These are phyloP conservation scores for Poliocrania exsul DNA, from an alignment of 2,797 vertebrate species.

Conservation along the genomic window DNA sequence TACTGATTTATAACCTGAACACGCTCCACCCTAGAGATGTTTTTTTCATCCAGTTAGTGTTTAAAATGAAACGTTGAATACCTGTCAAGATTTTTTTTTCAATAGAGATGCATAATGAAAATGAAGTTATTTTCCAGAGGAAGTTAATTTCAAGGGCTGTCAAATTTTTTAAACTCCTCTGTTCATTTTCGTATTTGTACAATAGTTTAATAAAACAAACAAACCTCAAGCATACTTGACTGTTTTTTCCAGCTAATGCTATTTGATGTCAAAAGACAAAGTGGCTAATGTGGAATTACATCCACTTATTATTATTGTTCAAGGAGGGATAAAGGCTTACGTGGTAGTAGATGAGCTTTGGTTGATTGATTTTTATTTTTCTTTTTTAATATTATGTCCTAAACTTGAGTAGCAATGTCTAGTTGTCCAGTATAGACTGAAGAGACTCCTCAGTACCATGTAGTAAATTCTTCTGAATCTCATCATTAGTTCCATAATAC, in stretches of 20 bases:
- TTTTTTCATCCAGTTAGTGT: constrained; percentile 72
- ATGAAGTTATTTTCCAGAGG: constrained; percentile 62
- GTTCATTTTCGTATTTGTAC: constrained; percentile 41
- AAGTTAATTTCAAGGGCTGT: constrained; percentile 57
- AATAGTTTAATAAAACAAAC: constrained; percentile 39
- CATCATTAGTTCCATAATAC: background rate
- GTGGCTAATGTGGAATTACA: constrained; percentile 33
- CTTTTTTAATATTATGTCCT: background rate
- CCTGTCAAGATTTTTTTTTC: constrained; percentile 53
- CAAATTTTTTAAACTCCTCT: constrained; percentile 36
- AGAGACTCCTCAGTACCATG: background rate
- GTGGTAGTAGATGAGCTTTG: background rate
- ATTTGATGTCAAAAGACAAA: constrained; percentile 40
- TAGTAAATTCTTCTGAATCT: background rate
- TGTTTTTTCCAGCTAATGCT: constrained; percentile 45
- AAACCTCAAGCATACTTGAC: background rate
- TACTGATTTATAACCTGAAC: constrained; percentile 81
- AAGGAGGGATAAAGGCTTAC: background rate
- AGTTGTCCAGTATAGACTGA: background rate
- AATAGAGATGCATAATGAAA: constrained; percentile 35
- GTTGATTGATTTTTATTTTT: background rate
- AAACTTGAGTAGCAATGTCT: background rate
- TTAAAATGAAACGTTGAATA: constrained; percentile 69
- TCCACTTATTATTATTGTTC: background rate
- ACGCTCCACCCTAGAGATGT: constrained; percentile 66